A percentile compares a stretch with the other conserved stretches of the same genome.
Conservation (phyloP, 2,113 vertebrate species). For the Scatophagus argus region DNA sequence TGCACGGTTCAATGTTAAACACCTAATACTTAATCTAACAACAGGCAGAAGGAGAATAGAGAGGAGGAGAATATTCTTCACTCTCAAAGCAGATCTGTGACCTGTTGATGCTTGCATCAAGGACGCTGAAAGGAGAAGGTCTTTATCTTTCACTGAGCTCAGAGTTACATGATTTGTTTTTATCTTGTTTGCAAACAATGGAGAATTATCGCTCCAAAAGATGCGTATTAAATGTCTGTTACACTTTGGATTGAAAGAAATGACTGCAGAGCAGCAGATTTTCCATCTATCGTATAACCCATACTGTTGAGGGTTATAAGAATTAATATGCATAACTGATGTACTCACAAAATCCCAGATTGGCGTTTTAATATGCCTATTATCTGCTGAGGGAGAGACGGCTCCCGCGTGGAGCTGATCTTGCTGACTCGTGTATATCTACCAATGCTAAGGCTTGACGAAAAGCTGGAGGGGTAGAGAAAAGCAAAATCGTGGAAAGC, state of each 20-base stretch:
- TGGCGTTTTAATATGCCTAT: slow-evolving; percentile 70
- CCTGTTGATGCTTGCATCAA: slow-evolving; percentile 37
- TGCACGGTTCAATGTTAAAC: slow-evolving; percentile 31
- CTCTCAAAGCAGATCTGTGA: slow-evolving; percentile 29
- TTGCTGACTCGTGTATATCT: slow-evolving; percentile 53
- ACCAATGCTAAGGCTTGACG: neutral
- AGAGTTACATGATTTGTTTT: neutral
- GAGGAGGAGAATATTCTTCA: slow-evolving; percentile 3
- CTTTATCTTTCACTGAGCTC: slow-evolving; percentile 22
- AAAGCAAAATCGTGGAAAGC: slow-evolving; percentile 38
- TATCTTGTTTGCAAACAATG: slow-evolving; percentile 12
- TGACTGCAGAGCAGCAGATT: slow-evolving; percentile 10
- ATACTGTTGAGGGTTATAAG: slow-evolving; percentile 37
- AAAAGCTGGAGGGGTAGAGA: slow-evolving; percentile 22
- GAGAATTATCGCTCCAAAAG: neutral
- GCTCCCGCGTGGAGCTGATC: slow-evolving; percentile 56
- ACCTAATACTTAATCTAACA: slow-evolving; percentile 6
- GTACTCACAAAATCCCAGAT: slow-evolving; percentile 63
- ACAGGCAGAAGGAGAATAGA: slow-evolving; percentile 27
- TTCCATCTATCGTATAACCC: slow-evolving; percentile 23
- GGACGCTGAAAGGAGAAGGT: neutral
- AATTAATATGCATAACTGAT: slow-evolving; percentile 68
- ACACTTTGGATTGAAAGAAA: slow-evolving; percentile 3
- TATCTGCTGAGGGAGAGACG: slow-evolving; percentile 63
- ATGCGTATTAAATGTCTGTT: neutral